These are phyloP conservation scores for Distichodus sexfasciatus DNA, from an alignment of 2,797 vertebrate genomes.

Conservation along the genomic window DNA sequence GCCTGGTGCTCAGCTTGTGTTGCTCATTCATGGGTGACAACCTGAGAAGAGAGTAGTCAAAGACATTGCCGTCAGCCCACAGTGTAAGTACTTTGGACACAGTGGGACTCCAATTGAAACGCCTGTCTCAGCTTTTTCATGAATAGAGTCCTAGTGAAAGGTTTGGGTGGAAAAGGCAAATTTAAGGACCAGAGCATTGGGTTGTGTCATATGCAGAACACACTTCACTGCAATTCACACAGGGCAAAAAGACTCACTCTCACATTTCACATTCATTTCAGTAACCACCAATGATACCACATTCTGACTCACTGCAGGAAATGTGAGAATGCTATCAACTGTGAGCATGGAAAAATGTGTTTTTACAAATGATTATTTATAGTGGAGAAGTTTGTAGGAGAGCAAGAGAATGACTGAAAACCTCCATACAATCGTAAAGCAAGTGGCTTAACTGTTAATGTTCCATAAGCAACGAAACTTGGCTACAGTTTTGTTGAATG, in stretches of 20 bases:
- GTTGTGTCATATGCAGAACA: slow-evolving; percentile 48
- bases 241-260: neutral
- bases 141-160: slow-evolving; percentile 64
- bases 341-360: neutral
- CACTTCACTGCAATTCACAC: neutral
- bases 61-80: slow-evolving; percentile 30
- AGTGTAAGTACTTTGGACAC: slow-evolving; percentile 36
- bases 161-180: slow-evolving; percentile 53
- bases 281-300: slow-evolving; percentile 32
- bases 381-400: neutral
- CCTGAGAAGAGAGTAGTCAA: slow-evolving; percentile 59
- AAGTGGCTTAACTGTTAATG: neutral
- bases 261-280: slow-evolving; percentile 27
- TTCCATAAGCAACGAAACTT: slow-evolving; percentile 15
- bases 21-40: slow-evolving; percentile 63
- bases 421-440: neutral
- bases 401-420: neutral
- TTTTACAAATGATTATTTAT: slow-evolving; percentile 11
- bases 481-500: neutral
- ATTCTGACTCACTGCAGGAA: slow-evolving; percentile 36
- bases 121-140: slow-evolving; percentile 61
- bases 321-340: slow-evolving; percentile 27
- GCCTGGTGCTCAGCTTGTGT: slow-evolving; percentile 51
- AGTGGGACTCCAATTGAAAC: slow-evolving; percentile 55
- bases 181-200: slow-evolving; percentile 25